Conservation (phyloP, 2,113 vertebrate genomes). For the Nycticebus coucang region DNA sequence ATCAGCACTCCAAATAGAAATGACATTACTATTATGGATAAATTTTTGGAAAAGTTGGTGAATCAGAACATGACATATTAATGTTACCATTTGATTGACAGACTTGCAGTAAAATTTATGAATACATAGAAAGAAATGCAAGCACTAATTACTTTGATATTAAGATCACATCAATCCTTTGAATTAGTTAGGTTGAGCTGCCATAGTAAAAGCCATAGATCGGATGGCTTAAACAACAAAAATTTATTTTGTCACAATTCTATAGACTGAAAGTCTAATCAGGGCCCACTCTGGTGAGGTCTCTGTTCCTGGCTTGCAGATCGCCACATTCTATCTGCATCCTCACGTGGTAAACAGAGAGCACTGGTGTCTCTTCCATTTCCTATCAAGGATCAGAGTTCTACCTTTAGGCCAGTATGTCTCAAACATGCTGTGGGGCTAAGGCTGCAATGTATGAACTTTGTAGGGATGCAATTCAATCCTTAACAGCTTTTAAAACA, state of each 20-base stretch:
- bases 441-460: neutral
- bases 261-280: neutral
- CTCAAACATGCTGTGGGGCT: neutral
- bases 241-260: neutral
- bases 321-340: neutral
- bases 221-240: neutral
- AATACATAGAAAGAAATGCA: neutral
- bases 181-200: neutral
- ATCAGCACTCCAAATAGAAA: neutral
- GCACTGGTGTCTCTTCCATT: neutral
- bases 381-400: neutral
- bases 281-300: neutral
- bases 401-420: neutral
- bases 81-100: neutral
- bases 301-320: neutral
- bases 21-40: neutral
- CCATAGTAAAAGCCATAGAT: neutral
- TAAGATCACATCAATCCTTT: neutral
- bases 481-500: neutral
- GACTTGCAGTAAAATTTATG: neutral
- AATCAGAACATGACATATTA: neutral
- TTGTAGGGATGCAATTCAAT: neutral
- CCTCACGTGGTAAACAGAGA: neutral
- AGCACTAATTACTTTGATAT: conserved; percentile 1
- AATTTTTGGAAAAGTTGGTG: neutral